Conservation (phyloP, 1,140 invertebrate genomes). For the Heliconius melpomene region DNA sequence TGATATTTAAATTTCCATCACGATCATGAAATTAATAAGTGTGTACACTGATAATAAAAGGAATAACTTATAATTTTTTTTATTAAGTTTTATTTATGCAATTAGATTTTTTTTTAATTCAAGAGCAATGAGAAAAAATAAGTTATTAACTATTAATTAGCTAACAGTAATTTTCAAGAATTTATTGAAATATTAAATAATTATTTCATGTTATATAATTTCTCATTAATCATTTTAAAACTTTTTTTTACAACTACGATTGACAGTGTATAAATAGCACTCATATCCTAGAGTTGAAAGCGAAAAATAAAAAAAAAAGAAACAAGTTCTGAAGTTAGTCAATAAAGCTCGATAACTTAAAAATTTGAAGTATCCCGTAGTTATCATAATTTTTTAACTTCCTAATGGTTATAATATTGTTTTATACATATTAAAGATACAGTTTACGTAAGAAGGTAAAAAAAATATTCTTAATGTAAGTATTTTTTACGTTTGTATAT, state of each 20-base stretch:
- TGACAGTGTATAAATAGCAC: no score
- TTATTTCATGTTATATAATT: neutral
- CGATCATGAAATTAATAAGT: neutral
- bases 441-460: neutral
- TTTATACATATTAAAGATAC: neutral
- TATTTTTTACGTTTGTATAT: neutral
- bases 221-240: neutral
- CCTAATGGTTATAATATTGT: neutral
- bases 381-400: neutral
- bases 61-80: no score
- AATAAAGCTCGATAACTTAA: neutral
- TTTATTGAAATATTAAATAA: no score
- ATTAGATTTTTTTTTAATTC: no score
- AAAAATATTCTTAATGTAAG: neutral
- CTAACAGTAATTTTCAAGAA: no score
- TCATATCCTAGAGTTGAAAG: neutral
- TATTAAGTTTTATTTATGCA: no score
- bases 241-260: no score
- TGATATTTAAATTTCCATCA: conserved; percentile 1
- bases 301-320: neutral
- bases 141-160: no score
- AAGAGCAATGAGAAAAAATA: no score
- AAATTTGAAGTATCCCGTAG: neutral
- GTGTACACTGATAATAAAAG: neutral
- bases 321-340: conserved; percentile 1